Evolutionary conservation across 2,888 invertebrate species (phyloP), one percentile per base, ranked within the genome.

Genomic region (Thymelicus acteon): DNA sequence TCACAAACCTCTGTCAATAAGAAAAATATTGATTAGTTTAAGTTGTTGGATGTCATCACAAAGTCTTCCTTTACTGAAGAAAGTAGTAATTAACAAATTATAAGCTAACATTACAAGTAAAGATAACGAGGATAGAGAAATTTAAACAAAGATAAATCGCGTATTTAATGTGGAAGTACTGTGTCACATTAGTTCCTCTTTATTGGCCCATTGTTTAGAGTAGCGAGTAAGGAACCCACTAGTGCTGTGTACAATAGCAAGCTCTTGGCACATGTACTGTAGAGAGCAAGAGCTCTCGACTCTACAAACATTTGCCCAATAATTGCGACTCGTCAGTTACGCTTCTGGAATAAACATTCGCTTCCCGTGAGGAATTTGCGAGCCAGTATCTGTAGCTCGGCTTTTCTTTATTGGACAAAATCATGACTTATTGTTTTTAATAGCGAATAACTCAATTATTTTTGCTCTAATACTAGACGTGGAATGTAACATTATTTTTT

Each of bases 241-340:
- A 85, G 87, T 86, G 81, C 85, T 85, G 85, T 81, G 82, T 83
- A 81, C 86, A 90, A 89, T 87, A 82, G 85, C 84, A 78, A 77
- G 82, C 83, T 84, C 86, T 91, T 90, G 87, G 87, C 86, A 86
- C 87, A 84, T 84, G 86, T 83, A 83, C 84, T 78, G 83, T 77
- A 78, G 81, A 78, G 81, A 85, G 86, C 84, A 84, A 84, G 81
- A 82, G 87, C 83, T 85, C 90, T 92, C 84, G 85, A 80, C 82
- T 86, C 76, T 77, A 89, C 86, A 91, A 92, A 92, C 88, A 90
- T 92, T 93, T 91, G 85, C 86, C 90, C 92, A 90, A 91, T 92
- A 90, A 93, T 91, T 92, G 90, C 86, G 85, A 88, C 87, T 89
- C 87, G 83, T 88, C 86, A 85, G 89, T 87, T 86, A 90, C 89